Evolutionary conservation across 2,113 vertebrate genomes (phyloP).

Genomic region (Coracopsis vasa): DNA sequence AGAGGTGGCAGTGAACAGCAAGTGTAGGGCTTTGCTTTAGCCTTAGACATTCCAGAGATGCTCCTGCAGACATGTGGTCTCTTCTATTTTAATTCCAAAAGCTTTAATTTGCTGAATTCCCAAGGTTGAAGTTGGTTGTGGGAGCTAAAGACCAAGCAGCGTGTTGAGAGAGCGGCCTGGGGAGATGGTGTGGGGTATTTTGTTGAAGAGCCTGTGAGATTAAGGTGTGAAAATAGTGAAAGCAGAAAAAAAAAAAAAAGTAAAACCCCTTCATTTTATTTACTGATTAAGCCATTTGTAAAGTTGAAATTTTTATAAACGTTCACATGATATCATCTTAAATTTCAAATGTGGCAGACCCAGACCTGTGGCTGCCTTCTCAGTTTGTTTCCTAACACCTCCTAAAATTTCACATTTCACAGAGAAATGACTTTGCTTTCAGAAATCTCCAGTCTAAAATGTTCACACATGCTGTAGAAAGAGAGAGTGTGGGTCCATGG

Average conservation of each 20-base stretch:
- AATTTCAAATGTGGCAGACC: constrained; percentile 15
- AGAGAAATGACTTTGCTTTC: neutral
- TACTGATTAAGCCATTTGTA: neutral
- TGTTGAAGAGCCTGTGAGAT: neutral
- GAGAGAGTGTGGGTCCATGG: neutral
- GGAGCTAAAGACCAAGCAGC: neutral
- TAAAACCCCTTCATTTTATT: neutral
- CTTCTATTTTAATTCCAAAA: neutral
- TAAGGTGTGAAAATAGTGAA: neutral
- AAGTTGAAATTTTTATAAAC: neutral
- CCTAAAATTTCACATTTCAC: neutral
- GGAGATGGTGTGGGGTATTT: neutral
- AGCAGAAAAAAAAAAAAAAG: neutral
- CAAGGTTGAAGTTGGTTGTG: neutral
- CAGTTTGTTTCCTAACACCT: neutral
- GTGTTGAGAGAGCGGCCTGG: neutral
- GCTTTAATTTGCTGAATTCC: neutral
- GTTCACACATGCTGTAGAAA: neutral
- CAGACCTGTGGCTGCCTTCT: neutral
- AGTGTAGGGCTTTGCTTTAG: neutral
- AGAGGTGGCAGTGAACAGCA: fast-evolving
- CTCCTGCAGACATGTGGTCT: neutral
- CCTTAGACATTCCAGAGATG: neutral
- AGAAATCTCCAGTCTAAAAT: neutral
- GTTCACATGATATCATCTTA: neutral